Evolutionary conservation across 37 sponge, comb jelly and placozoan genomes (phyloP), one percentile per base, ranked within the genome.

Genomic region (Tethya wilhelma): DNA sequence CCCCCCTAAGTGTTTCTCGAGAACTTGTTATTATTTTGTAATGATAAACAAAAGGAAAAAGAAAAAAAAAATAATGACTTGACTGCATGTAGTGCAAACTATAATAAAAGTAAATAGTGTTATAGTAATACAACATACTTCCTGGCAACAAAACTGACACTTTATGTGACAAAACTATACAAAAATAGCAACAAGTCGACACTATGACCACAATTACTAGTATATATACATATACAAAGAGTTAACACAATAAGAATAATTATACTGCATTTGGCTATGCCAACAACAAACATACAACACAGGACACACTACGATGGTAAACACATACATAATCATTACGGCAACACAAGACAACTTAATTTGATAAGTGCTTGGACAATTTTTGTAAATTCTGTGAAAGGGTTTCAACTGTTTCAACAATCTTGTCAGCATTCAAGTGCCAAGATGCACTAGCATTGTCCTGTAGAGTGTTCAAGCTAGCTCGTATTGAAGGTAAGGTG

Each of bases 341-440:
- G 9, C 14, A 49, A 49, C 53, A 49, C 53, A 19, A 14, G 14
- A 19, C 53, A 49, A 49, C 53, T 49, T 49, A 49, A 14, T 49
- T 49, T 9, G 14, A 19, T 14, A 84, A 44, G 70, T 77, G 59
- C 30, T 30, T 59, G 4, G 78, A 74, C 40, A 84, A 43, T 0
- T 57, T 41, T 29, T 75, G 22, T 1, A 67, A 29, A 32, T 77
- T 38, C 29, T 39, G 14, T n/a, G 59, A 20, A 25, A 84, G 53
- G 36, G 37, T 36, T 53, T 67, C 26, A 19, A 84, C 29, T 20
- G 30, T 17, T n/a, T 81, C 56, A 25, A 34, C n/a, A 1, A 81
- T 44, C 56, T 70, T 75, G 8, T 40, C 49, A 2, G 56, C 45
- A 75, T 75, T 79, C 29, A 26, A 69, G 37, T 87, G 69, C 84